Evolutionary conservation across 2,113 vertebrate genomes (phyloP).

Genomic region (Catharus minimus): DNA sequence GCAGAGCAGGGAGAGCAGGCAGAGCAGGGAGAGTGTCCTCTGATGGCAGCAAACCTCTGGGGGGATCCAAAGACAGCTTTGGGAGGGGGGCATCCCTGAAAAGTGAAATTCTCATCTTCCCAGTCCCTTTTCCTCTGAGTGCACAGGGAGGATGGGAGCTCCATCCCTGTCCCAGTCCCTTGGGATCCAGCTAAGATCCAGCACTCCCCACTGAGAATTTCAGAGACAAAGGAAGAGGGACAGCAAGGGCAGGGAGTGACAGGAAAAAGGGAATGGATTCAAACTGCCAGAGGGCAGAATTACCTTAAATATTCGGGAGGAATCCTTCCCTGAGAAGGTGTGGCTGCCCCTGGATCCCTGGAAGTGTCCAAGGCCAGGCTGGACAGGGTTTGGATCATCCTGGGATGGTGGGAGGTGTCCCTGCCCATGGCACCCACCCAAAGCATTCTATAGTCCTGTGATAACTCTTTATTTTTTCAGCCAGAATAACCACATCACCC

Average conservation of each 20-base stretch:
- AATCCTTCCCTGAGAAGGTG: not conserved
- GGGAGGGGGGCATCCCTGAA: not conserved
- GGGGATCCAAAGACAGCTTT: not conserved
- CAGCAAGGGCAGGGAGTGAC: not conserved
- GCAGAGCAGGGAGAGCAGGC: too few relatives aligned
- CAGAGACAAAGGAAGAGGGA: too few relatives aligned
- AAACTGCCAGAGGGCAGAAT: not conserved
- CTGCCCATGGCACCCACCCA: not conserved
- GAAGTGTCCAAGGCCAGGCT: accelerated
- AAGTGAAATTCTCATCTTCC: not conserved
- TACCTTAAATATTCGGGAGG: too few relatives aligned
- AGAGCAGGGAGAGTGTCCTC: not conserved
- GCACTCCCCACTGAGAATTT: accelerated
- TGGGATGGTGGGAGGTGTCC: accelerated
- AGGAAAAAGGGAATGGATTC: not conserved
- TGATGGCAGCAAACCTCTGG: not conserved
- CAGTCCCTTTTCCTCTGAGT: not conserved
- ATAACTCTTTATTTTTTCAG: not conserved
- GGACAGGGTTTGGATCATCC: accelerated
- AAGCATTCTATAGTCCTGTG: not conserved
- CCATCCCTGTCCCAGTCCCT: not conserved
- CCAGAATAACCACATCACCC: not conserved
- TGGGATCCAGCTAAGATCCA: not conserved
- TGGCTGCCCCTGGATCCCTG: not conserved
- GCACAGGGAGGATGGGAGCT: not conserved